Evolutionary conservation across 2,113 vertebrate genomes (phyloP).

Genomic region (Crotalus viridis): DNA sequence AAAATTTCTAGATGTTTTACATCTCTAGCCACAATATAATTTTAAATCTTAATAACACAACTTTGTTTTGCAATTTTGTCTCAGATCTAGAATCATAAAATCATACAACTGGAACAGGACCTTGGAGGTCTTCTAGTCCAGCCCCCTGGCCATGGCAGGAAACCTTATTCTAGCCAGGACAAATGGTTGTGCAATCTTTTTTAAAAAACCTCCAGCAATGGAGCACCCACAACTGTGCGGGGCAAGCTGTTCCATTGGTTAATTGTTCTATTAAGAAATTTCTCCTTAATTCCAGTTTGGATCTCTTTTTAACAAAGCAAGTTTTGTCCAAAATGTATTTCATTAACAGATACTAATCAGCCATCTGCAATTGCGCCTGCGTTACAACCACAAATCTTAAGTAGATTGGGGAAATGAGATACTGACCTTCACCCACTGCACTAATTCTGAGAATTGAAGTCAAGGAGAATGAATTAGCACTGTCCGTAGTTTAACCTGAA

Average conservation of each 20-base stretch:
- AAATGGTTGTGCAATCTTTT: not conserved
- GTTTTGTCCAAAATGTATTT: not conserved
- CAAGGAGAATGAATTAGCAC: not conserved
- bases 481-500: not conserved
- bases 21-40: fast-evolving
- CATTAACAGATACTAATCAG: not conserved
- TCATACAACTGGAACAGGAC: not conserved
- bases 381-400: too few species aligned
- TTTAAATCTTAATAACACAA: not conserved
- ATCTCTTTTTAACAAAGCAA: not conserved
- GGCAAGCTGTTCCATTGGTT: not conserved
- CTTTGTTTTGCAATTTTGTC: not conserved
- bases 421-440: not conserved
- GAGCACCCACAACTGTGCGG: not conserved
- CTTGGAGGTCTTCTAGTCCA: not conserved
- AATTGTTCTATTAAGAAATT: not conserved
- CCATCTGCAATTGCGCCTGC: not conserved
- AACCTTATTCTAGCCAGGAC: not conserved
- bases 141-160: not conserved
- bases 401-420: not conserved
- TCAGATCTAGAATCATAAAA: not conserved
- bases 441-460: not conserved
- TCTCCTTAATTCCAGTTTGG: not conserved
- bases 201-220: not conserved
- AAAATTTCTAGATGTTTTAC: too few species aligned